Base-by-base conservation (phyloP, 2,797 vertebrate genomes). In the Xerus rutilus region DNA sequence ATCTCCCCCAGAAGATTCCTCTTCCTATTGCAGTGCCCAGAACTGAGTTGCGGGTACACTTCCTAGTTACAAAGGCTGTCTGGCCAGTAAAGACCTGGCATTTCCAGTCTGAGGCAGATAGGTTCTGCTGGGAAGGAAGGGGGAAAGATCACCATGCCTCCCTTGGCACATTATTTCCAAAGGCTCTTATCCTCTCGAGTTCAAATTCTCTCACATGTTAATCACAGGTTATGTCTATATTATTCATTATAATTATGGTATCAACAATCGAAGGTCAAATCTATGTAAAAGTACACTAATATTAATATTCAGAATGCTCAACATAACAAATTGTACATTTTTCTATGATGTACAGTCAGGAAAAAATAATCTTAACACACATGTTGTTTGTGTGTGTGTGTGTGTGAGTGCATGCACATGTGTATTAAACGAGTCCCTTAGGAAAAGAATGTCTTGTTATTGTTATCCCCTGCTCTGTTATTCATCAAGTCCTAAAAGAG, bases 321-420 rank as follows among this genome's bases (percentile, higher is more conserved):
- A 12, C 77, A n/a, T 77, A 57, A 76, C 45, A 79, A 47, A 8
- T 21, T 45, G 20, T 28, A 64, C 7, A 0, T 59, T 93, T 94
- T 88, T 93, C 23, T 69, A 23, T 39, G 62, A 86, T 49, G 7
- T 17, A 8, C 64, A 78, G 21, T 13, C 47, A 67, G 23, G 23
- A 83, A 65, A 62, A 25, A 35, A 7, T 52, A 23, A 69, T 18
- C 17, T 59, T 90, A 85, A 32, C n/a, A 72, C 4, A 13, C 6
- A 47, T 10, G 7, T n/a, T 70, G 14, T 64, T 5, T 28, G 5
- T 17, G 12, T 43, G 64, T n/a, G 14, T n/a, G 11, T 77, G 18
- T 21, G 1, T n/a, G 3, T 11, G 3, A 8, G 28, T 20, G 5
- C 13, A 0, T 18, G 1, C 3, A 1, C 13, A 7, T 47, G 35